Base-by-base conservation (phyloP, 2,888 invertebrate genomes). In the Troides oblongomaculatus region DNA sequence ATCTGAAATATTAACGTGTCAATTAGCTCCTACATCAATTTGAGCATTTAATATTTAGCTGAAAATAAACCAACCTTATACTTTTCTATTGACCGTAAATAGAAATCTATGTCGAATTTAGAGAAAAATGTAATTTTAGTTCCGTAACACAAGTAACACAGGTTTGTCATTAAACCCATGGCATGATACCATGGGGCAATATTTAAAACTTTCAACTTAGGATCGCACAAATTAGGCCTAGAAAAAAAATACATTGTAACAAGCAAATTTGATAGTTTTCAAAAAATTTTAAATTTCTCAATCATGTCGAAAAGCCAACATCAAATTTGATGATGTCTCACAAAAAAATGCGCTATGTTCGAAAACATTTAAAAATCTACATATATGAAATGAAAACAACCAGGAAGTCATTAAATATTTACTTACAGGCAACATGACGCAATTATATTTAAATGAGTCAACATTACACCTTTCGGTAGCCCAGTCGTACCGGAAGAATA, bases 401-500 rank as follows among this genome's bases (percentile, higher is more conserved):
- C 30, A 30, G 3, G 3, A 30, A 30, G 30, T 30, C 4, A 30
- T 30, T 58, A 4, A 58, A 18, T 60, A 60, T 25, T 14, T 53
- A 69, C 70, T 70, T 62, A 70, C 70, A 70, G 17, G 10, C 46
- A 12, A 46, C 58, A 57, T 43, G 67, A 50, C 6, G 67, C 18
- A 18, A 71, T 62, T 17, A 68, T 50, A 62, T 71, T 82, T 0
- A 77, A 30, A 72, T 82, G 81, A 0, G 78, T 77, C 12, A 80
- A 30, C 77, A 78, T 78, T 0, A 80, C 82, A 17, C 80, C 82
- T 69, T 82, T 82, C 0, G 82, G 79, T 18, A 81, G 14, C 0
- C 82, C 81, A 0, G 82, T 81, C 0, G 82, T 82, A 0, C 82
- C 82, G 0, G 81, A 81, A 0, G 81, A 81, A 59, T 80, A 82